Conservation (phyloP, 1,140 invertebrate genomes). For the Musca vetustissima region DNA sequence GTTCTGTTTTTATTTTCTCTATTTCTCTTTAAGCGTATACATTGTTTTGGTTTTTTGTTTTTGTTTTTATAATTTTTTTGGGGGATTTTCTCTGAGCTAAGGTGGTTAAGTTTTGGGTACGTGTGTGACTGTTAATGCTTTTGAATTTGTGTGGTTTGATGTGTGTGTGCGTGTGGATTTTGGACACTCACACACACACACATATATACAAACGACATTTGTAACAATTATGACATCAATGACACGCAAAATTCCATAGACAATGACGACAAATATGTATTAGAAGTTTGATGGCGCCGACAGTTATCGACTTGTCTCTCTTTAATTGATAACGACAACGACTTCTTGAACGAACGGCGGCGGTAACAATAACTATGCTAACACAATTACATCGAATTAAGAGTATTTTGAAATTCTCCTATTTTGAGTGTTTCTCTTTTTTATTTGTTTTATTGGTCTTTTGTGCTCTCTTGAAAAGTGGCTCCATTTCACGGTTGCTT, state of each 20-base stretch:
- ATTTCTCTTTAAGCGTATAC: not conserved
- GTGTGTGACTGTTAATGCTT: no score
- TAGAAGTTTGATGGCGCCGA: no score
- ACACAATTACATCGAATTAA: not conserved
- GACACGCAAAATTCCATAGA: constrained; percentile 19
- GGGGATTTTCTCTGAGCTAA: constrained; percentile 14
- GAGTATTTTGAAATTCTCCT: not conserved
- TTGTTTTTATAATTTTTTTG: constrained; percentile 5
- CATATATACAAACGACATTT: constrained; percentile 11
- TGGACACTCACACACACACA: constrained; percentile 1
- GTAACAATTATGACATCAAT: constrained; percentile 9
- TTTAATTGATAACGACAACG: not conserved
- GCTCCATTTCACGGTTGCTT: no score
- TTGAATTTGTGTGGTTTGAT: no score
- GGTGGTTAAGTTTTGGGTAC: constrained; percentile 4
- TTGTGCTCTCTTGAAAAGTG: not conserved
- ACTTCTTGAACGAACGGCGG: not conserved
- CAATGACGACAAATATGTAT: constrained; percentile 8
- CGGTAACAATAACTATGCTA: not conserved
- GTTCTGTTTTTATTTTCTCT: not conserved
- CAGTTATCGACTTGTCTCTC: no score
- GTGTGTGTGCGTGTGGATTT: not conserved
- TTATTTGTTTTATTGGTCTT: not conserved
- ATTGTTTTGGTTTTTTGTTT: constrained; percentile 2
- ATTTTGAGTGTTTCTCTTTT: not conserved